A percentile compares a stretch with the other conserved stretches of the same genome.
Conservation (phyloP, 2,113 vertebrate genomes). For the Stigmatopora argus region DNA sequence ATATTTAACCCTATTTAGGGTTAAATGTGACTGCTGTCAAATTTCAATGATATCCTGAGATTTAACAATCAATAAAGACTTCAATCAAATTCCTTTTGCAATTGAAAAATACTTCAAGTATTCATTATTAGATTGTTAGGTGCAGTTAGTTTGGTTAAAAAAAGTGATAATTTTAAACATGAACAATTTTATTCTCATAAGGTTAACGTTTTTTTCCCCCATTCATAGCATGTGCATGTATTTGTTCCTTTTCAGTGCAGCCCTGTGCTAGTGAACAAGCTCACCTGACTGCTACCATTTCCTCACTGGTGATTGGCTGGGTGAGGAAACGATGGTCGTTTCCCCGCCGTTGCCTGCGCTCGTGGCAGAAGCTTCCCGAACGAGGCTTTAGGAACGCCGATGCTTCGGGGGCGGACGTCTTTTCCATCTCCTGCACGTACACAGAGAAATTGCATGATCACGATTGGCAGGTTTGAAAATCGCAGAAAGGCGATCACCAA, state of each 20-base stretch:
- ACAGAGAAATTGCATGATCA: background rate
- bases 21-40: no score
- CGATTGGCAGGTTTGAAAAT: background rate
- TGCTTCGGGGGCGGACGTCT: constrained; percentile 54
- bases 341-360: constrained; percentile 58
- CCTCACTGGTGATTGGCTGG: constrained; percentile 71
- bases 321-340: constrained; percentile 66
- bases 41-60: no score
- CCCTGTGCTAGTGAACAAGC: constrained; percentile 1
- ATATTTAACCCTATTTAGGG: no score
- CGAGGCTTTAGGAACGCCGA: constrained; percentile 64
- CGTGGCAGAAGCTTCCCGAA: constrained; percentile 40
- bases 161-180: no score
- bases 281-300: constrained; percentile 66
- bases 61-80: no score
- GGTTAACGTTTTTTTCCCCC: background rate
- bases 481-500: constrained; percentile 6
- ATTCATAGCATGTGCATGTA: background rate
- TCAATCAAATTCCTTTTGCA: no score
- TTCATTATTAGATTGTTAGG: no score
- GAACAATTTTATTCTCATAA: background rate
- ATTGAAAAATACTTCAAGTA: no score
- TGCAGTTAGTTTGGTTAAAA: no score
- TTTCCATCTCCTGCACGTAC: constrained; percentile 69
- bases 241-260: background rate